These are phyloP conservation scores for Gonatopus flavifemur DNA, from an alignment of 1,140 invertebrate genomes.

Conservation along the genomic window DNA sequence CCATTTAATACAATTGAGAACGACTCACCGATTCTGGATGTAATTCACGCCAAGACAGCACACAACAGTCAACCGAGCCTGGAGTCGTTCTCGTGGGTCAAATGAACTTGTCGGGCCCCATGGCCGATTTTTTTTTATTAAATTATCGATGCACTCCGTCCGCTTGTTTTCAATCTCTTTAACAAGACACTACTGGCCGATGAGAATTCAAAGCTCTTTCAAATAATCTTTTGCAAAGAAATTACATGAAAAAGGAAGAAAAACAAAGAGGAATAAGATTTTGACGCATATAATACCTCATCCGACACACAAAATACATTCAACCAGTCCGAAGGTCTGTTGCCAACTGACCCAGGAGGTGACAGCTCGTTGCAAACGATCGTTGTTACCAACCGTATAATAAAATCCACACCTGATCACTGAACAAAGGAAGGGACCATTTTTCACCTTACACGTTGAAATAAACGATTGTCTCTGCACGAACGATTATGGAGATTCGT, in stretches of 20 bases:
- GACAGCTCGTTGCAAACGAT: conserved; percentile 35
- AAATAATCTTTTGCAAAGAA: no score
- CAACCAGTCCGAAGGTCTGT: conserved; percentile 48
- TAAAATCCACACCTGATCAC: background rate
- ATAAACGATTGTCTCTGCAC: no score
- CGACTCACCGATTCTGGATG: conserved; percentile 47
- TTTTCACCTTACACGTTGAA: no score
- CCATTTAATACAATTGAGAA: no score
- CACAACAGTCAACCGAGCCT: conserved; percentile 49
- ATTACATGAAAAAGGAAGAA: conserved; percentile 3
- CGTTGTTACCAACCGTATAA: conserved; percentile 23
- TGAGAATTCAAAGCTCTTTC: no score
- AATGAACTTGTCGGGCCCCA: conserved; percentile 47
- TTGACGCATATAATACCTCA: background rate
- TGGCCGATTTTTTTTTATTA: conserved; percentile 24
- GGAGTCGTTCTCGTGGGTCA: conserved; percentile 53
- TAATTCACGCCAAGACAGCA: conserved; percentile 37
- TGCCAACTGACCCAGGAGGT: conserved; percentile 54
- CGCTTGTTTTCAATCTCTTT: background rate
- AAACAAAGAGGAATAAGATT: conserved; percentile 1
- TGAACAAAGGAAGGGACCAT: no score
- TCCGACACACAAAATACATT: no score
- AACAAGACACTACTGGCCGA: no score
- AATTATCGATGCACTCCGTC: conserved; percentile 20
- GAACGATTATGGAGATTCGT: background rate